phyloP scores from a whole-genome alignment of 2,113 vertebrate genomes.

The Oceanites oceanicus region DNA sequence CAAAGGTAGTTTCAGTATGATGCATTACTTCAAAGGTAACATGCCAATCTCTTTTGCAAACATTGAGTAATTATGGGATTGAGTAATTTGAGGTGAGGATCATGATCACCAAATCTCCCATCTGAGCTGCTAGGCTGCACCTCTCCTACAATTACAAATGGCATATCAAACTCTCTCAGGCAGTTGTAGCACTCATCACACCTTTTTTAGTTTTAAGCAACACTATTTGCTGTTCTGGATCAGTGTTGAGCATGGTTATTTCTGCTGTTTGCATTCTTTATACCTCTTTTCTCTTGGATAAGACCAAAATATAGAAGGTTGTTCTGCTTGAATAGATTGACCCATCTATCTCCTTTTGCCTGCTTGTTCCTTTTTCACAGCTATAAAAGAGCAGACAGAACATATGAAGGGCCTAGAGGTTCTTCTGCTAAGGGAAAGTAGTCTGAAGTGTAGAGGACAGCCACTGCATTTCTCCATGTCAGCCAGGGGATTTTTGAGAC shows the following conservation, averaged over 20 bases:
- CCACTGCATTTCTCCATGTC: neutral
- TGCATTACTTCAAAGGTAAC: slow-evolving; percentile 38
- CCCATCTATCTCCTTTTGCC: neutral
- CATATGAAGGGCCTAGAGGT: neutral
- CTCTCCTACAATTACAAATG: neutral
- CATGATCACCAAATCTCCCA: neutral
- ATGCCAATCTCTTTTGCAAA: slow-evolving; percentile 41
- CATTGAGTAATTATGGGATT: neutral
- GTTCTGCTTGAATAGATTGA: neutral
- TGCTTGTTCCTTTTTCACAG: neutral
- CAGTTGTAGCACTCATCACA: neutral
- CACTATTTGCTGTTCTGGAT: neutral
- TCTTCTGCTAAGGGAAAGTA: neutral
- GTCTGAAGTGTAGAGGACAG: neutral
- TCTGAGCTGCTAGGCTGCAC: neutral
- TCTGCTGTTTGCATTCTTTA: neutral
- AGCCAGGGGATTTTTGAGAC: neutral
- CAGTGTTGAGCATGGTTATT: neutral
- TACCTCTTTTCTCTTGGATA: neutral
- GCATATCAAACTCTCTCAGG: neutral
- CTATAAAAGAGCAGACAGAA: neutral
- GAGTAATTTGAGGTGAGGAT: slow-evolving; percentile 25
- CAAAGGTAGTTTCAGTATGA: slow-evolving; percentile 46
- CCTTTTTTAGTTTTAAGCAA: slow-evolving; percentile 1
- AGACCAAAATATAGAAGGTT: neutral